phyloP scores from a whole-genome alignment of 1,140 invertebrate genomes.

The Atta texana region DNA sequence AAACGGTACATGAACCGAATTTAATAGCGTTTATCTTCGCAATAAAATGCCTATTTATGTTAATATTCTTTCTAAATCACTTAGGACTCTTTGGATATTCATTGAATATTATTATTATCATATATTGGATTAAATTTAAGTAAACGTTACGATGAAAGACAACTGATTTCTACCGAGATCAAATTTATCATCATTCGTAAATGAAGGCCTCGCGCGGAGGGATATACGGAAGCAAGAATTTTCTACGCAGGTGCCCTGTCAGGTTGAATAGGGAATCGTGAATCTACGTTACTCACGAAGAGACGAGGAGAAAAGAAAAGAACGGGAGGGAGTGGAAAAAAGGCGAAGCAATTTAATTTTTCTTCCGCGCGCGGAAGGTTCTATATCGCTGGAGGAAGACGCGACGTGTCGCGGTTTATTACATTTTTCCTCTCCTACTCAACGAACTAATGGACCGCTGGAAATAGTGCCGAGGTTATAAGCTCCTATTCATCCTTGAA shows the following conservation, averaged over 20 bases:
- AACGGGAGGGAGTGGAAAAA: slow-evolving; percentile 50
- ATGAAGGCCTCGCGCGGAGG: slow-evolving; percentile 38
- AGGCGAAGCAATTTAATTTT: slow-evolving; percentile 78
- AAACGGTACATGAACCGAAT: slow-evolving; percentile 17
- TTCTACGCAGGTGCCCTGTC: slow-evolving; percentile 31
- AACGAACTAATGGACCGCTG: slow-evolving; percentile 76
- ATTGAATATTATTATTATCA: neutral
- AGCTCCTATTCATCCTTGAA: slow-evolving; percentile 44
- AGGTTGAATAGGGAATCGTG: slow-evolving; percentile 48
- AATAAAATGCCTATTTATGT: neutral
- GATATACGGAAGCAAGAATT: slow-evolving; percentile 41
- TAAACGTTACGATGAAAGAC: neutral
- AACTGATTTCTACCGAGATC: slow-evolving; percentile 27
- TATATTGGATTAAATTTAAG: neutral
- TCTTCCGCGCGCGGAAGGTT: slow-evolving; percentile 70
- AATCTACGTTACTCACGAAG: slow-evolving; percentile 56
- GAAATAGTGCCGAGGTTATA: slow-evolving; percentile 80
- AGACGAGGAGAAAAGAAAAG: slow-evolving; percentile 37
- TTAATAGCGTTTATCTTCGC: slow-evolving; percentile 18
- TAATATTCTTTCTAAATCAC: neutral
- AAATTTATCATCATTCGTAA: slow-evolving; percentile 41
- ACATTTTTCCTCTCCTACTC: slow-evolving; percentile 80
- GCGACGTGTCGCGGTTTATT: slow-evolving; percentile 81
- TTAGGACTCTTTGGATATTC: neutral
- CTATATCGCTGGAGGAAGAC: slow-evolving; percentile 69